Evolutionary conservation across 37 sponge, comb jelly and placozoan genomes (phyloP), one percentile per base, ranked within the genome.

Genomic region (Crambe crambe): DNA sequence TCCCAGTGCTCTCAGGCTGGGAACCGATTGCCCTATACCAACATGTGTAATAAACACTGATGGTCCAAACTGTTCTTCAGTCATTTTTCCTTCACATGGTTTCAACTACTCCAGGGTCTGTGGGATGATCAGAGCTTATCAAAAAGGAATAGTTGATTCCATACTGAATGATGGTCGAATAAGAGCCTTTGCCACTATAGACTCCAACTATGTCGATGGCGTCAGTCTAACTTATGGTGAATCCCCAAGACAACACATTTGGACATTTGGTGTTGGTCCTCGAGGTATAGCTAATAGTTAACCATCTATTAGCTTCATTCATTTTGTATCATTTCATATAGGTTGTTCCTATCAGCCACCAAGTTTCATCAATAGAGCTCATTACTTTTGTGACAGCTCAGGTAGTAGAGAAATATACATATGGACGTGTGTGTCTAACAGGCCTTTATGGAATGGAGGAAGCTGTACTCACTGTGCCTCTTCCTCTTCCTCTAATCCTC

Each of bases 361-460:
- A n/a, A n/a, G n/a, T n/a, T n/a, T n/a, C n/a, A n/a, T n/a, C n/a
- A n/a, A n/a, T n/a, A n/a, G 81, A 60, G 21, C 69, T 37, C 59
- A 80, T 56, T 80, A 80, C 81, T 80, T 59, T 37, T 80, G 81
- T 54, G 81, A 80, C 8, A 56, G 59, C 1, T 57, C 36, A 3
- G 40, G 9, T 36, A 60, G 41, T 60, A 32, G 22, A 5, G 3
- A 5, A 3, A 41, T 39, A 26, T 10, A 21, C 27, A 57, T n/a
- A 32, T n/a, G n/a, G n/a, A n/a, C n/a, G n/a, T 27, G 30, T 4
- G 69, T 56, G 5, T 5, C 72, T 35, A 10, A 31, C 17, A 61
- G 70, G 23, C 81, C 60, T 9, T 60, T 80, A 0, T 80, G 81
- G 81, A 72, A 80, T 80, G 73, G 73, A n/a, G 37, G 37, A 35